phyloP scores from a whole-genome alignment of 2,888 invertebrate species.

The Scaptomyza caliginosa region DNA sequence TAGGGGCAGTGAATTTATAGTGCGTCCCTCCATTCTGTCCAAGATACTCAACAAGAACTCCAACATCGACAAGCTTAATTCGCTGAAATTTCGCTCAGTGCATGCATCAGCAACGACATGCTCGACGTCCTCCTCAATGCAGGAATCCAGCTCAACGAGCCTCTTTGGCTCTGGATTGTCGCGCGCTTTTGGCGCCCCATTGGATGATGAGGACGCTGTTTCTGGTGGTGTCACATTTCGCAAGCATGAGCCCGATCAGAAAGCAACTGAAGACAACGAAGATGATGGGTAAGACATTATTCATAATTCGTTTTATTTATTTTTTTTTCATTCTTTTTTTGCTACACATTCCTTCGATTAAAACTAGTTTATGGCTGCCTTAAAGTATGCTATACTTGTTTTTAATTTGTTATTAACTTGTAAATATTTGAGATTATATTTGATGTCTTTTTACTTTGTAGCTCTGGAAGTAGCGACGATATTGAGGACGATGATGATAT shows the following conservation, averaged over 20 bases:
- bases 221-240: constrained; percentile 77
- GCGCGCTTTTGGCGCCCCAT: constrained; percentile 77
- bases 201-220: constrained; percentile 67
- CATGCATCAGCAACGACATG: constrained; percentile 12
- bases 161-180: constrained; percentile 69
- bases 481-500: constrained; percentile 54
- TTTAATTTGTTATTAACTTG: too few relatives aligned
- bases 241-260: constrained; percentile 34
- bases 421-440: too few relatives aligned
- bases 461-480: constrained; percentile 50
- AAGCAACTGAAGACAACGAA: constrained; percentile 33
- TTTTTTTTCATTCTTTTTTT: not conserved
- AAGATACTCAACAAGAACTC: constrained; percentile 87
- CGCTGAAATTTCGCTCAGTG: constrained; percentile 81
- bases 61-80: constrained; percentile 84
- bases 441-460: not conserved
- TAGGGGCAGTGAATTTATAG: constrained; percentile 86
- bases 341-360: not conserved
- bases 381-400: constrained; percentile 14
- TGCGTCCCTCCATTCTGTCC: constrained; percentile 87
- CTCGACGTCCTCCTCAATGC: not conserved
- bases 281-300: constrained; percentile 46
- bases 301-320: constrained; percentile 2
- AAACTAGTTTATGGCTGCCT: constrained; percentile 2
- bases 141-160: constrained; percentile 25